Base-by-base conservation (phyloP, 2,797 vertebrate species). In the Novumbra hubbsi region DNA sequence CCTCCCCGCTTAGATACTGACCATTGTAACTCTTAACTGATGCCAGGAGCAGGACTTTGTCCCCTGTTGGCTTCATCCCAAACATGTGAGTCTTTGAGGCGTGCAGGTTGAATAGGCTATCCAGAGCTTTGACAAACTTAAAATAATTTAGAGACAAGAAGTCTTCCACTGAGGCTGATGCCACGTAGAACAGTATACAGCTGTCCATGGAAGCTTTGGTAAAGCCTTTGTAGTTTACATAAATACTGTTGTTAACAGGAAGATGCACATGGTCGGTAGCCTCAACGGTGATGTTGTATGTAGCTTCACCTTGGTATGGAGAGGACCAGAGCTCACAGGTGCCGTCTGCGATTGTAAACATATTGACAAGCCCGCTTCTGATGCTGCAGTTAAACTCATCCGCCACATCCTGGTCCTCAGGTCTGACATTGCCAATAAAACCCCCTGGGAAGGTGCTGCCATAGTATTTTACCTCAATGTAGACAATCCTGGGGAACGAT, bases 381-480 rank as follows among this genome's bases (percentile, higher is more conserved):
- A 94, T 88, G 71, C 71, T 73, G 30, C 94, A 95, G 66, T 71
- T 91, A 78, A 93, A 94, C 11, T 69, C 71, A 73, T 94, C 90
- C 2, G 85, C 85, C 75, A 88, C 88, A 73, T 95, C 94, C 15
- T 68, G 84, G 79, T 94, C 94, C 30, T 91, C 87, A 0, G 93
- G 93, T 49, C 85, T 86, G 27, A 94, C 90, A 0, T 90, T 90
- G 11, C 93, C 93, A 0, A 95, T 90, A 70, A 89, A 79, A 60
- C 94, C 94, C 70, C 94, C 94, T 24, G 87, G 85, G 73, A 94
- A 95, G 70, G 88, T 88, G 16, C 82, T 92, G 32, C 94, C 94
- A 79, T 91, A 94, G 81, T 94, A 95, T 86, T 94, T 94, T 11
- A 95, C 93, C 73, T 93, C 92, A 8, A 94, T 93, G 65, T 91